A percentile compares a stretch with the other conserved stretches of the same genome.
Conservation (phyloP, 2,113 vertebrate species). For the Isurus oxyrinchus region DNA sequence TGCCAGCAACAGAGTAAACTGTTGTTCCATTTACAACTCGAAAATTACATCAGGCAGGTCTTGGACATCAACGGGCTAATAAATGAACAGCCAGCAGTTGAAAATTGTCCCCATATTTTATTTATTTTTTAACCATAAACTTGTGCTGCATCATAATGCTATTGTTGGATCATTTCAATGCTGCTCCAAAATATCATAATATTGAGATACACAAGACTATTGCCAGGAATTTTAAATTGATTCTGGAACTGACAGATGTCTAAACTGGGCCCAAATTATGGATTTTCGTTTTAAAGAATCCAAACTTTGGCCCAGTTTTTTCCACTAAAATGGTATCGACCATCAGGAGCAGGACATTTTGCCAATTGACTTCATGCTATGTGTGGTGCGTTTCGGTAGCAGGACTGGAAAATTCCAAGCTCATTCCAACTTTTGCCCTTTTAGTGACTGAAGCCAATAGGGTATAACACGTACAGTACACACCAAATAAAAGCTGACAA, state of each 20-base stretch:
- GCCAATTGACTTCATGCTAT: neutral
- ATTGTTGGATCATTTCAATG: neutral
- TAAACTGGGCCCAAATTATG: neutral
- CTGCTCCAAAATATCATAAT: neutral
- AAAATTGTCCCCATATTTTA: neutral
- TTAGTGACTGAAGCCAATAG: neutral
- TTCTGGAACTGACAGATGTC: neutral
- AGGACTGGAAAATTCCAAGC: neutral
- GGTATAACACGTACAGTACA: neutral
- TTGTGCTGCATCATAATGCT: neutral
- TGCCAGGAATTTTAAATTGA: conserved; percentile 2
- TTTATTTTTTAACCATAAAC: neutral
- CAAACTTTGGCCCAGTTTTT: neutral
- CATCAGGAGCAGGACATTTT: neutral
- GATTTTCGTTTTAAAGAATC: neutral
- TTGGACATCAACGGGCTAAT: neutral
- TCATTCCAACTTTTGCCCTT: neutral
- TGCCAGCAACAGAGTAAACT: neutral
- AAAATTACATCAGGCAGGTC: neutral
- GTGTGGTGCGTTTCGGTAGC: neutral
- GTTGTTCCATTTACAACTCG: neutral
- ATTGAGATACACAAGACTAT: neutral
- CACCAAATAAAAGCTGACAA: neutral
- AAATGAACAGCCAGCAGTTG: neutral
- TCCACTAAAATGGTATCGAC: neutral